A percentile compares a stretch with the other conserved stretches of the same genome.
Evolutionary conservation across 2,797 vertebrate genomes (phyloP).

Genomic region (Centropyge bicolor): DNA sequence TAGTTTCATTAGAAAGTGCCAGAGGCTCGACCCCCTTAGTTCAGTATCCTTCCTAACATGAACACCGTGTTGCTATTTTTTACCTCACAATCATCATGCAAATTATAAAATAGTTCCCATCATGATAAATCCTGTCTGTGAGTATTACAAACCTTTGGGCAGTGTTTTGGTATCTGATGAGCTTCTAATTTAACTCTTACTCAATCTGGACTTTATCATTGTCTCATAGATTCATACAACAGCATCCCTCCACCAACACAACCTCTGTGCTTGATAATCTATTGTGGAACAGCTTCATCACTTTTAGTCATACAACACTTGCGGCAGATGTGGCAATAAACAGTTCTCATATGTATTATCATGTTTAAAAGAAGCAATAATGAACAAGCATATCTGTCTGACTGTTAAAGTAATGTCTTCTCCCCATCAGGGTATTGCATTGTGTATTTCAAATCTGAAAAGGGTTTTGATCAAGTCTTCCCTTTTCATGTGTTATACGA

Average conservation of each 20-base stretch:
- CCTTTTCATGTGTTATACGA: not conserved
- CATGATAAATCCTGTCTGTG: not conserved
- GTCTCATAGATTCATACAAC: not conserved
- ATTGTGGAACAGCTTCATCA: not conserved
- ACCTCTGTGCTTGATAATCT: not conserved
- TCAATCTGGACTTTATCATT: not conserved
- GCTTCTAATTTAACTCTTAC: not conserved
- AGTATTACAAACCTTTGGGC: not conserved
- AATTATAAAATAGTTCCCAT: not conserved
- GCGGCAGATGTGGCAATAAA: not conserved
- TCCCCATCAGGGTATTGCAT: not conserved
- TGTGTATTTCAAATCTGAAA: not conserved
- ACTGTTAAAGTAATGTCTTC: too few species aligned
- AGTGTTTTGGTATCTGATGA: not conserved
- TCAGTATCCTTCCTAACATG: not conserved
- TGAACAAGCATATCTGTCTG: too few species aligned
- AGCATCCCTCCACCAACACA: not conserved
- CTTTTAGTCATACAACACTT: not conserved
- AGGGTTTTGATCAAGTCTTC: not conserved
- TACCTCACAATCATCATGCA: fast-evolving
- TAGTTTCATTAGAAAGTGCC: too few species aligned
- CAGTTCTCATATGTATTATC: not conserved
- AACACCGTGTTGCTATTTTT: not conserved
- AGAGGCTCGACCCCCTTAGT: too few species aligned
- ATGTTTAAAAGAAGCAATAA: not conserved